phyloP scores from a whole-genome alignment of 2,113 vertebrate species.

The Notiomystis cincta region DNA sequence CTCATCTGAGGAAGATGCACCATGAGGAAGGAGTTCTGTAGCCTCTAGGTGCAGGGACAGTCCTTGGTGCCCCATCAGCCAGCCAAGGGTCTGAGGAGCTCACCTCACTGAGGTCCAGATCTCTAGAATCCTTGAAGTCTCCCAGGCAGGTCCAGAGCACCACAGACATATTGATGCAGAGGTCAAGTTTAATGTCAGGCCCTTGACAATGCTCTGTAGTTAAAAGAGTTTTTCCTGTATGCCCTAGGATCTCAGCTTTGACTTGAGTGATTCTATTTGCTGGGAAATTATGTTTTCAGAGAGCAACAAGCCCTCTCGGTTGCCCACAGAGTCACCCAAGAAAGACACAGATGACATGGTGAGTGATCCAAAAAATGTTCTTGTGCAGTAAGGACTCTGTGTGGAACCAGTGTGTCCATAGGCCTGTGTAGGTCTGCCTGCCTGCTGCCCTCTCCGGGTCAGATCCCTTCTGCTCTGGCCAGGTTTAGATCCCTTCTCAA shows the following conservation, averaged over 20 bases:
- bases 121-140: background rate
- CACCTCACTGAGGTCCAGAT: background rate
- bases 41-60: background rate
- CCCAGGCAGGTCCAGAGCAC: background rate
- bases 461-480: background rate
- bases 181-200: background rate
- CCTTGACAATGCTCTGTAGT: background rate
- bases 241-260: slow-evolving; percentile 81
- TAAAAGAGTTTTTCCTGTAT: background rate
- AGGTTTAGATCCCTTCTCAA: background rate
- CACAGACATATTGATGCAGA: fast-evolving
- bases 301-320: slow-evolving; percentile 1
- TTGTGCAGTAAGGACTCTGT: background rate
- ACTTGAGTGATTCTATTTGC: slow-evolving; percentile 75
- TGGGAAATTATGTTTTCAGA: slow-evolving; percentile 84
- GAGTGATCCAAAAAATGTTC: background rate
- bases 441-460: background rate
- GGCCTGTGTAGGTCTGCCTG: fast-evolving
- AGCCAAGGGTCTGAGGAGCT: background rate
- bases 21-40: background rate
- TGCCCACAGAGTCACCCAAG: background rate
- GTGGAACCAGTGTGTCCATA: fast-evolving
- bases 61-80: background rate
- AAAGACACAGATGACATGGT: slow-evolving; percentile 16
- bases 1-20: background rate